Evolutionary conservation across 2,113 vertebrate species (phyloP).

Genomic region (Siniperca chuatsi): DNA sequence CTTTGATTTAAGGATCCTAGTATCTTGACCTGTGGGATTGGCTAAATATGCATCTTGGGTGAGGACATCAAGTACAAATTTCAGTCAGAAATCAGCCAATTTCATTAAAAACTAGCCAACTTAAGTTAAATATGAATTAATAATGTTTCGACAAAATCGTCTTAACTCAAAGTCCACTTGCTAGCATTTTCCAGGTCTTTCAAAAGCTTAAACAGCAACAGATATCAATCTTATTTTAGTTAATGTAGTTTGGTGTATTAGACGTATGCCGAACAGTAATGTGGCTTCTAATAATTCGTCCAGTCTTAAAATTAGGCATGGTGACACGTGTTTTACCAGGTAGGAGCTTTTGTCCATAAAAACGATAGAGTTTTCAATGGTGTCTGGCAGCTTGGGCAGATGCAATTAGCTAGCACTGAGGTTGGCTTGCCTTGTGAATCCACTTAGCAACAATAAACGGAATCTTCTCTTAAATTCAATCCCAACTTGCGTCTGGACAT

Average conservation of each 20-base stretch:
- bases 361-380: background rate
- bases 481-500: rapidly evolving
- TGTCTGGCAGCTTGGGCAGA: background rate
- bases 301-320: background rate
- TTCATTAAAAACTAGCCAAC: background rate
- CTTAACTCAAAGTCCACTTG: background rate
- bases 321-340: rapidly evolving
- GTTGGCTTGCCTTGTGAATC: background rate
- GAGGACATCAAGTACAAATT: background rate
- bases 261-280: background rate
- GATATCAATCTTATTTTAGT: background rate
- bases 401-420: background rate
- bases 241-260: background rate
- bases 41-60: background rate
- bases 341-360: background rate
- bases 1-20: background rate
- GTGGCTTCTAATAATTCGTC: background rate
- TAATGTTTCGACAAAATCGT: background rate
- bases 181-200: background rate
- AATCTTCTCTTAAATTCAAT: too few relatives aligned
- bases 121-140: too few relatives aligned
- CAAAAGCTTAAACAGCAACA: too few relatives aligned
- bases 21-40: background rate
- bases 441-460: background rate
- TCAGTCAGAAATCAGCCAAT: background rate